Percentiles rank a stretch among this genome's conserved stretches.
These are phyloP conservation scores for Acipenser ruthenus DNA, from an alignment of 2,797 vertebrate species.

Conservation along the genomic window DNA sequence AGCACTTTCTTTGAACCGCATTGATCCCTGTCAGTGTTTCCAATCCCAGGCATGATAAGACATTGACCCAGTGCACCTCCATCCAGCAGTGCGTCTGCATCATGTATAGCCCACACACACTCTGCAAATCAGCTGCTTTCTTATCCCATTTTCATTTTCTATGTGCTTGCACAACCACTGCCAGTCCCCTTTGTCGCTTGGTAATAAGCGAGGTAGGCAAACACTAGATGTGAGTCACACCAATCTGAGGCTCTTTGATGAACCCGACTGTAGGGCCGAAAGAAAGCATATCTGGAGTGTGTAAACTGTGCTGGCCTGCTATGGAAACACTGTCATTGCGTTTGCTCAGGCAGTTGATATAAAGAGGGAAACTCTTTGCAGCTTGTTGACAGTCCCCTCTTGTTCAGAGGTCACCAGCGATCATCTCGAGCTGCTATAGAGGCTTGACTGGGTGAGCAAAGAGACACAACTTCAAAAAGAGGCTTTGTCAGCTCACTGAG, in stretches of 20 bases:
- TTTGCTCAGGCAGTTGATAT: conserved; percentile 27
- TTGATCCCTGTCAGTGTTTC: conserved; percentile 9
- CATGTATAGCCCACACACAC: conserved; percentile 31
- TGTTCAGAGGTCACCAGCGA: too few species aligned
- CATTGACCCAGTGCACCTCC: conserved; percentile 2
- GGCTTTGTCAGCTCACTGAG: neutral
- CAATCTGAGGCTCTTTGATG: conserved; percentile 36
- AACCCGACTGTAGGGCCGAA: conserved; percentile 11
- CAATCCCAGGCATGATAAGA: neutral
- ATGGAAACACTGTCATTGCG: conserved; percentile 36
- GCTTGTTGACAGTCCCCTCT: conserved; percentile 29
- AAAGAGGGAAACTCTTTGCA: conserved; percentile 16
- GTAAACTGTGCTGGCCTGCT: conserved; percentile 30
- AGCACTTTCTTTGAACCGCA: conserved; percentile 7
- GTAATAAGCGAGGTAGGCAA: conserved; percentile 41
- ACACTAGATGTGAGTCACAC: conserved; percentile 20
- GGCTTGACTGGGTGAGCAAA: conserved; percentile 14
- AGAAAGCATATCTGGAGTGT: conserved; percentile 26
- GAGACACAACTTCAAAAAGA: conserved; percentile 19
- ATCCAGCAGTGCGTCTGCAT: conserved; percentile 6
- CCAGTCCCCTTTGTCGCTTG: conserved; percentile 31
- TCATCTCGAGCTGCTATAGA: too few species aligned
- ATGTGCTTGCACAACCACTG: conserved; percentile 37
- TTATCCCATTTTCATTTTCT: conserved; percentile 16
- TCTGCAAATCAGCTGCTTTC: conserved; percentile 3